Percentiles rank a stretch among this genome's conserved stretches.
phyloP scores from a whole-genome alignment of 2,113 vertebrate species.

The Gulo gulo region DNA sequence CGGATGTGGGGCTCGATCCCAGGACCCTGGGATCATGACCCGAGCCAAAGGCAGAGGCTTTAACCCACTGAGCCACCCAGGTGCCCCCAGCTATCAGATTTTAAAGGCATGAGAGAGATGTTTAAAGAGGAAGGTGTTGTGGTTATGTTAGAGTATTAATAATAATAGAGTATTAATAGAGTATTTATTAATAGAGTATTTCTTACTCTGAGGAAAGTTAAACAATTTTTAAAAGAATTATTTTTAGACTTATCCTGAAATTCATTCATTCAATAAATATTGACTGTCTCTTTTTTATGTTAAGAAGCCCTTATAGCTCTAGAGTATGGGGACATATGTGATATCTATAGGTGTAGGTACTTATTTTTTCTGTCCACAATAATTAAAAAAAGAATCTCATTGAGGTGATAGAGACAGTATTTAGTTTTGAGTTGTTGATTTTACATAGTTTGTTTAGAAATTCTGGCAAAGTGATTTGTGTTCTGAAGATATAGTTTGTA shows the following conservation, averaged over 20 bases:
- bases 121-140: background rate
- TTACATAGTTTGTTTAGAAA: background rate
- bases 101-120: background rate
- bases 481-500: background rate
- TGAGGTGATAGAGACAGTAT: background rate
- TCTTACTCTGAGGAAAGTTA: slow-evolving; percentile 1
- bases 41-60: no score
- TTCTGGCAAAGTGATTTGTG: background rate
- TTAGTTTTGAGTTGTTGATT: background rate
- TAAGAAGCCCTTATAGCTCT: background rate
- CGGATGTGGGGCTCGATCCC: no score
- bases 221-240: slow-evolving; percentile 1
- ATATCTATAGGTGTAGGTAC: background rate
- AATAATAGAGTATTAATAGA: background rate
- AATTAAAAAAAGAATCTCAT: background rate
- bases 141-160: background rate
- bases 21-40: no score
- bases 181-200: background rate
- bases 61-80: no score
- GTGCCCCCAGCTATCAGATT: no score
- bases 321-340: background rate
- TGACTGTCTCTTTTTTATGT: background rate
- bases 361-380: background rate
- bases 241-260: slow-evolving; percentile 5
- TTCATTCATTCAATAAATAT: background rate